Conservation (phyloP, 2,797 vertebrate species). For the Acanthurus lineatus region DNA sequence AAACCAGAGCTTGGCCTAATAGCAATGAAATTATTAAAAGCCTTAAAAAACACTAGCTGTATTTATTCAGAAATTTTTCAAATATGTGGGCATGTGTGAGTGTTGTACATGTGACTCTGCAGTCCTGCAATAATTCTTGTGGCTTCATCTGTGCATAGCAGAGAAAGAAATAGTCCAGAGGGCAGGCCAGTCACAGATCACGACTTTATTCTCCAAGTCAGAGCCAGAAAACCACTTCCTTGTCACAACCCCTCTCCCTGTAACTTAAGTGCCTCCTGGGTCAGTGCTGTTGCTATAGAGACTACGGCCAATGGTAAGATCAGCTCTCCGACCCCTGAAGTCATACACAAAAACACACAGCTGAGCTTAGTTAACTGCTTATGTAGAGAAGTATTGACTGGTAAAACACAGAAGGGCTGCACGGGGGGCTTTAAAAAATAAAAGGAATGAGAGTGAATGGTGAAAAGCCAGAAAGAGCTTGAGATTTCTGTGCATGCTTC, state of each 20-base stretch:
- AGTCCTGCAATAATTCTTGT: slow-evolving; percentile 53
- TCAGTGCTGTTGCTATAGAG: slow-evolving; percentile 69
- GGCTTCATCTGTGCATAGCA: slow-evolving; percentile 50
- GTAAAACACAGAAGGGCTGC: not conserved
- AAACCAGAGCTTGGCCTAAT: slow-evolving; percentile 25
- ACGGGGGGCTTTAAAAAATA: not conserved
- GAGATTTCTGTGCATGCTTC: slow-evolving; percentile 13
- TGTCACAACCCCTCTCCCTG: slow-evolving; percentile 54
- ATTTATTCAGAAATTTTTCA: slow-evolving; percentile 50
- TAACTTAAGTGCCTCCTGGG: slow-evolving; percentile 67
- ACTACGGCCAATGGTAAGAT: slow-evolving; percentile 51
- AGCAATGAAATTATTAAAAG: slow-evolving; percentile 18
- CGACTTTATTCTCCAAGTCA: slow-evolving; percentile 55
- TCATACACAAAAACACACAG: slow-evolving; percentile 40
- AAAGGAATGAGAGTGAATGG: not conserved
- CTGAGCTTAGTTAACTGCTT: slow-evolving; percentile 16
- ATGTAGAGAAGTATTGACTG: not conserved
- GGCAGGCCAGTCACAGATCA: slow-evolving; percentile 50
- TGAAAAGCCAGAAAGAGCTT: slow-evolving; percentile 2
- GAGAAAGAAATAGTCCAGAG: slow-evolving; percentile 72
- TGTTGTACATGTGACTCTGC: slow-evolving; percentile 65
- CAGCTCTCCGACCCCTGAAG: slow-evolving; percentile 13
- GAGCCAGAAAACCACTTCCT: slow-evolving; percentile 70
- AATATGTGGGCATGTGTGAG: slow-evolving; percentile 58
- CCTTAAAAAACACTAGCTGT: slow-evolving; percentile 20